These are phyloP conservation scores for Scaptomyza pallida DNA, from an alignment of 1,140 invertebrate species.

Conservation along the genomic window DNA sequence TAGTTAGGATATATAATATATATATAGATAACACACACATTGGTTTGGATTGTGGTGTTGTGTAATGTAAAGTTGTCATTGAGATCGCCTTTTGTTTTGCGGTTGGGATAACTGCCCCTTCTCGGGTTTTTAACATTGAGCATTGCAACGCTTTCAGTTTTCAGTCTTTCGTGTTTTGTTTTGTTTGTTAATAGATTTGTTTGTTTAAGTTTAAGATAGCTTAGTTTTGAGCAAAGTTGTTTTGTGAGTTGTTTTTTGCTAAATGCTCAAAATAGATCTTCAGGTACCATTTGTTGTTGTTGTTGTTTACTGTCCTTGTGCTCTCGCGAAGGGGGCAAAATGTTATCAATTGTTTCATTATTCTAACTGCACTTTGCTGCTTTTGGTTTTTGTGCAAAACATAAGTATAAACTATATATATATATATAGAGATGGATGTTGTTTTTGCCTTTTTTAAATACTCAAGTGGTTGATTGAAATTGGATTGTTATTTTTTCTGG, in stretches of 20 bases:
- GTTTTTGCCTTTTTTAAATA: conserved; percentile 75
- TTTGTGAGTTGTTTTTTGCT: conserved; percentile 60
- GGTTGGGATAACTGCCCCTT: conserved; percentile 25
- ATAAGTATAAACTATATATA: conserved; percentile 62
- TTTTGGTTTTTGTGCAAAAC: conserved; percentile 63
- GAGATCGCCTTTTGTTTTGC: conserved; percentile 68
- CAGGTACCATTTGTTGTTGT: conserved; percentile 70
- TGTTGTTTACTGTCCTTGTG: conserved; percentile 33
- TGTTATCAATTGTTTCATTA: conserved; percentile 28
- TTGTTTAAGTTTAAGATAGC: conserved; percentile 38
- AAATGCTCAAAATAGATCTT: conserved; percentile 78
- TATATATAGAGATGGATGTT: conserved; percentile 52
- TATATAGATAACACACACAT: conserved; percentile 46
- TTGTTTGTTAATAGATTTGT: conserved; percentile 25
- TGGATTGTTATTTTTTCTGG: conserved; percentile 43
- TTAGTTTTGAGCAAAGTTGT: conserved; percentile 72
- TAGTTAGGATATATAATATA: conserved; percentile 32
- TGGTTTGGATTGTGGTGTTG: conserved; percentile 51
- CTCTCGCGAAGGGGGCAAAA: conserved; percentile 6
- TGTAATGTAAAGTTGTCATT: conserved; percentile 46
- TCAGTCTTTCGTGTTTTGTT: conserved; percentile 40
- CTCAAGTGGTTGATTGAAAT: conserved; percentile 49
- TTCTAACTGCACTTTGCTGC: conserved; percentile 43
- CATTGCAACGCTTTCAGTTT: conserved; percentile 49
- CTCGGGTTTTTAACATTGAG: conserved; percentile 38